phyloP scores from a whole-genome alignment of 2,888 invertebrate species.

The Neoitamus cyanurus region DNA sequence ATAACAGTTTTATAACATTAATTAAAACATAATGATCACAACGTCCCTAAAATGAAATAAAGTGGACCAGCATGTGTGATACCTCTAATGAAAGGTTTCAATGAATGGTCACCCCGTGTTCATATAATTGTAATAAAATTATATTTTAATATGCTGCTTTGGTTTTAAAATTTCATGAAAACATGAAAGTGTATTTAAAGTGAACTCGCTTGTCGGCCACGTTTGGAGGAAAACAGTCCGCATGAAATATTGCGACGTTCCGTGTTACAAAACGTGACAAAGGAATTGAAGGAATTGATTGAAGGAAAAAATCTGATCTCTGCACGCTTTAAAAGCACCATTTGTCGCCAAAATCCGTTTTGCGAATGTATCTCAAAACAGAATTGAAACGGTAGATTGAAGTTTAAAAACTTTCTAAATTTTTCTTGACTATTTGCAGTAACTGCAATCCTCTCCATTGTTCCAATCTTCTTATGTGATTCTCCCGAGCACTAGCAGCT shows the following conservation, averaged over 20 bases:
- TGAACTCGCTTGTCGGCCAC: neutral
- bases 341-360: neutral
- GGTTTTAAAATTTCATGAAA: too few species aligned
- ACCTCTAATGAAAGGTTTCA: too few species aligned
- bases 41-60: too few species aligned
- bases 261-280: neutral
- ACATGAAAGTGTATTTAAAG: too few species aligned
- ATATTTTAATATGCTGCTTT: too few species aligned
- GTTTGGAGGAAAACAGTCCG: neutral
- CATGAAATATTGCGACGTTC: neutral
- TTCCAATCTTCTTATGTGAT: constrained; percentile 27
- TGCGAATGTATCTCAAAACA: neutral
- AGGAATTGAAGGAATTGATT: neutral
- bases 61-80: too few species aligned
- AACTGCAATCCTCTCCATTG: constrained; percentile 17
- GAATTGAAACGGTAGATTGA: constrained; percentile 7
- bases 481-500: constrained; percentile 34
- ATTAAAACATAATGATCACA: too few species aligned
- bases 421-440: constrained; percentile 36
- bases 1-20: too few species aligned
- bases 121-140: too few species aligned
- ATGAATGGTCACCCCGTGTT: too few species aligned
- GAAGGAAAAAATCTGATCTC: neutral
- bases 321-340: neutral
- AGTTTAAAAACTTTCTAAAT: constrained; percentile 32